Conservation (phyloP, 2,797 vertebrate species). For the Crocodylus rhombifer region DNA sequence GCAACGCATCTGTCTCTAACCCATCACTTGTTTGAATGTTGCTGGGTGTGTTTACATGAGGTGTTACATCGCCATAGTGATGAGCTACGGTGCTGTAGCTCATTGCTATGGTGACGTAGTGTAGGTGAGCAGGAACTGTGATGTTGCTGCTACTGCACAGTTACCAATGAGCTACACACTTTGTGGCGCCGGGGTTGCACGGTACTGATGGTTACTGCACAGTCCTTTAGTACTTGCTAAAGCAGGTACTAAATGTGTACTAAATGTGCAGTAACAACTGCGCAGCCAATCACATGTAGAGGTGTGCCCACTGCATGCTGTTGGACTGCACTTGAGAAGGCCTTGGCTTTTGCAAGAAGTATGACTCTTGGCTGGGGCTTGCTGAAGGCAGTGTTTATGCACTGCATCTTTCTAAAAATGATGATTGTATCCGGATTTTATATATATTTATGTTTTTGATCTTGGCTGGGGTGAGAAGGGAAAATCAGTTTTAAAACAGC, state of each 20-base stretch:
- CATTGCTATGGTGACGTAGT: no score
- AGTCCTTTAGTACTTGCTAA: no score
- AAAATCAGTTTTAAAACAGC: background rate
- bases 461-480: background rate
- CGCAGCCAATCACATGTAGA: no score
- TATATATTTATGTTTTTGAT: background rate
- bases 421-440: background rate
- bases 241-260: no score
- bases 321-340: conserved; percentile 65
- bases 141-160: no score
- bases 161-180: no score
- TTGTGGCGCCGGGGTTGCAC: no score
- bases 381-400: conserved; percentile 51
- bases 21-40: conserved; percentile 58
- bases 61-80: no score
- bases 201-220: no score
- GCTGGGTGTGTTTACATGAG: background rate
- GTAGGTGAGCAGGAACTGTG: no score
- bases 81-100: no score
- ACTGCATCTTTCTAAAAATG: conserved; percentile 65
- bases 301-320: conserved; percentile 52
- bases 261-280: no score
- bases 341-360: conserved; percentile 70
- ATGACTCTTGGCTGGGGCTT: conserved; percentile 64
- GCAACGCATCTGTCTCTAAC: conserved; percentile 66